Base-by-base conservation (phyloP, 2,888 invertebrate species). In the Sericinus montela region DNA sequence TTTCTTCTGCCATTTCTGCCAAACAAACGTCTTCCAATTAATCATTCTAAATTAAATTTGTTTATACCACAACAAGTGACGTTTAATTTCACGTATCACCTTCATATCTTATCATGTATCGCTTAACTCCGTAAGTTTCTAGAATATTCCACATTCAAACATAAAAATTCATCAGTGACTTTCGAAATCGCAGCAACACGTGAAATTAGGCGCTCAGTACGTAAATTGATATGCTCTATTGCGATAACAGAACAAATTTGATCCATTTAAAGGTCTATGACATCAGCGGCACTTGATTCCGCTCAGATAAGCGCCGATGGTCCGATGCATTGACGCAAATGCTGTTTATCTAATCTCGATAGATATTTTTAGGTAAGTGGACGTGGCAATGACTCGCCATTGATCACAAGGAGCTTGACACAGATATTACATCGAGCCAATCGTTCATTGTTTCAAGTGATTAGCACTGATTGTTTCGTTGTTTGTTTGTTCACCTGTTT, bases 281-380 rank as follows among this genome's bases (percentile, higher is more conserved):
- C 65, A 60, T 64, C 61, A 58, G 53, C 51, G 46, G 45, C 36
- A 51, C 45, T 46, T 45, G 48, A 59, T 50, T 52, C 34, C 52
- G 53, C 42, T 41, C 45, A 9, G 63, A 66, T 67, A 65, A 58
- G 32, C 38, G 42, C 32, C 41, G 47, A 49, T 54, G 62, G 52
- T 50, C 44, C 45, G 52, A 23, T 36, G 52, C 54, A 57, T 61
- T 68, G 68, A 67, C 68, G 68, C 63, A 67, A 65, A 58, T 62
- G 53, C 43, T 47, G 60, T 59, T 62, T 57, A 61, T 61, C 61
- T 57, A 59, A 60, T 60, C 60, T 11, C 13, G 32, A 58, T 57
- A 55, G 55, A 56, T 58, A 55, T 52, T 47, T 57, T 55, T 32
- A 48, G 52, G 51, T 48, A 46, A 48, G 48, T 43, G 37, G 23